These are phyloP conservation scores for Pholis gunnellus DNA, from an alignment of 2,113 vertebrate species.

Conservation along the genomic window DNA sequence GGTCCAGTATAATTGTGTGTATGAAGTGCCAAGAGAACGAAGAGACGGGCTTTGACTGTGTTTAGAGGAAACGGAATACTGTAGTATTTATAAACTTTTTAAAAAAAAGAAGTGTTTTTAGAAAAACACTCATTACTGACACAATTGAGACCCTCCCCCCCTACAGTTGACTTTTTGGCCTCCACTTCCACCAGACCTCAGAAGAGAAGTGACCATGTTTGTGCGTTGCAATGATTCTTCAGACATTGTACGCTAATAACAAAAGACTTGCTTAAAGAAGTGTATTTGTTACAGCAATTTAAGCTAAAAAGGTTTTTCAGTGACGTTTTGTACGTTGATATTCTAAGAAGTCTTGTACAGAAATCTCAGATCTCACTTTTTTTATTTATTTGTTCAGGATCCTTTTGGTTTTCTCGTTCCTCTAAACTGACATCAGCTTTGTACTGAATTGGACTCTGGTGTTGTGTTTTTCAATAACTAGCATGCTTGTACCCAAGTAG, in stretches of 20 bases:
- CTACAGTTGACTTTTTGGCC: slow-evolving; percentile 33
- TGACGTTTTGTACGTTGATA: slow-evolving; percentile 84
- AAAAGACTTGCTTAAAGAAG: slow-evolving; percentile 58
- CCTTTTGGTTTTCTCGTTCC: slow-evolving; percentile 59
- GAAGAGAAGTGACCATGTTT: slow-evolving; percentile 67
- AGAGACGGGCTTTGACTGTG: slow-evolving; percentile 5
- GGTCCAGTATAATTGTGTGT: slow-evolving; percentile 9
- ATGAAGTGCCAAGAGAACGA: slow-evolving; percentile 41
- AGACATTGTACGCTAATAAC: slow-evolving; percentile 57
- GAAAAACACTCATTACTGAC: slow-evolving; percentile 18
- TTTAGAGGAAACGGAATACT: slow-evolving; percentile 44
- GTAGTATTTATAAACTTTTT: slow-evolving; percentile 46
- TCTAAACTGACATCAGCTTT: slow-evolving; percentile 76
- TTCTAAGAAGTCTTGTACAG: slow-evolving; percentile 82
- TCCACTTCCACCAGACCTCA: slow-evolving; percentile 64
- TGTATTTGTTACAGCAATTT: slow-evolving; percentile 85
- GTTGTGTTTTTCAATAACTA: slow-evolving; percentile 73
- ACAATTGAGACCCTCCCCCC: slow-evolving; percentile 9
- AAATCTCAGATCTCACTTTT: slow-evolving; percentile 71
- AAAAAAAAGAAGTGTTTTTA: slow-evolving; percentile 30
- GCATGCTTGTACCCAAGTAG: slow-evolving; percentile 77
- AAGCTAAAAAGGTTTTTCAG: slow-evolving; percentile 82
- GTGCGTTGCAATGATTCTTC: slow-evolving; percentile 47
- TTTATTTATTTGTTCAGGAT: slow-evolving; percentile 78
- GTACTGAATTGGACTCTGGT: slow-evolving; percentile 70